Evolutionary conservation across 2,888 invertebrate species (phyloP), one percentile per base, ranked within the genome.

Genomic region (Scaptodrosophila latifasciaeformis): DNA sequence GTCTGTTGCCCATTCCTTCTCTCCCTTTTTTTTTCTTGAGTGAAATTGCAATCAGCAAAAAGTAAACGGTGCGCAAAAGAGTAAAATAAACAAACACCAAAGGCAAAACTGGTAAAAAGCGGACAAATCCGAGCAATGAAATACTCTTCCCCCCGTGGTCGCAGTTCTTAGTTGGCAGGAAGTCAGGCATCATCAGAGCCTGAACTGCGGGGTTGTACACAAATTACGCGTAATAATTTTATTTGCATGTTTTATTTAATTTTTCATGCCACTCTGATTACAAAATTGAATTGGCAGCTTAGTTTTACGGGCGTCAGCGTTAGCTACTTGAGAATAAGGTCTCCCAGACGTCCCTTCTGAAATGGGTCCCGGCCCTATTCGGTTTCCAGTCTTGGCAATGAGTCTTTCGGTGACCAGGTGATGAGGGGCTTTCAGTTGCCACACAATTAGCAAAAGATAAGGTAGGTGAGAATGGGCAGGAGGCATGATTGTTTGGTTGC

Each of bases 241-340:
- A 75, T 75, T 72, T 78, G 69, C 76, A 69, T 78, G 77, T 76
- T 78, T 75, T 75, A 77, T 77, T 76, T 74, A 75, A 72, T 77
- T 76, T 78, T 77, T 77, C 69, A 78, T 78, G 76, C 74, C 71
- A 64, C 78, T 71, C 74, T 72, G 75, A 79, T 70, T 80, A 71
- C 68, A 59, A 80, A 79, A 79, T 79, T 78, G 74, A 80, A 79
- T 76, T 79, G 78, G 69, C 76, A 79, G 77, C 77, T 74, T 79
- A 77, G 78, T 76, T 77, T 67, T 68, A 65, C 59, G 62, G 57
- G 54, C 64, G 65, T 60, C 65, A 65, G 54, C 64, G 65, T 60
- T 63, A 65, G 69, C 69, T 65, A 72, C 72, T 70, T 69, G 64
- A 21, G 18, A 51, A 37, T 21, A 24, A 21, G 7, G 37, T 19